phyloP scores from a whole-genome alignment of 1,140 invertebrate species.

The Zaprionus camerounensis region DNA sequence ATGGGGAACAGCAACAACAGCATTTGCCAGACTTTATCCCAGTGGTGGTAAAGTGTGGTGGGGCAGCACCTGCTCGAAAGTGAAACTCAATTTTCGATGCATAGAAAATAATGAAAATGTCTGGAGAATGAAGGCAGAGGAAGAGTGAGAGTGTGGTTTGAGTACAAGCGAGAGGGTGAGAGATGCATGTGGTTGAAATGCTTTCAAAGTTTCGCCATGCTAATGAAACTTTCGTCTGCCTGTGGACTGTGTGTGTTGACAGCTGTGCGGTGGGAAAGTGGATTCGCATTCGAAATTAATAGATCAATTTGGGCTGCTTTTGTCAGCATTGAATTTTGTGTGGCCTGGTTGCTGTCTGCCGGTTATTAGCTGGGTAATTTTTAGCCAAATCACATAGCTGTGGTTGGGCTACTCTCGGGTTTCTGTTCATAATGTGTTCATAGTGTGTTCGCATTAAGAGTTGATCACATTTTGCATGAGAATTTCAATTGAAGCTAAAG shows the following conservation, averaged over 20 bases:
- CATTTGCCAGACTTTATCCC: constrained; percentile 13
- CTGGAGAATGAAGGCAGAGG: background rate
- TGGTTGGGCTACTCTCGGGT: background rate
- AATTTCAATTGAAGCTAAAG: background rate
- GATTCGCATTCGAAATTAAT: constrained; percentile 20
- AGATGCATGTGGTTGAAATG: constrained; percentile 12
- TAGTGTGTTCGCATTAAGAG: background rate
- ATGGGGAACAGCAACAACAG: constrained; percentile 16
- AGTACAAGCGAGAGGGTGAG: background rate
- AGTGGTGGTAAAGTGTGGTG: background rate
- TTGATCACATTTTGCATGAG: background rate
- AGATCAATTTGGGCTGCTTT: constrained; percentile 29
- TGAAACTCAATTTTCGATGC: constrained; percentile 60
- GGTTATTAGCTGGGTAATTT: constrained; percentile 7
- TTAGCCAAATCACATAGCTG: background rate
- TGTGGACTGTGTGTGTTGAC: constrained; percentile 18
- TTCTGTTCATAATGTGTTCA: background rate
- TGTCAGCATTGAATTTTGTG: constrained; percentile 15
- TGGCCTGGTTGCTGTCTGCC: background rate
- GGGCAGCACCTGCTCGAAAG: constrained; percentile 23
- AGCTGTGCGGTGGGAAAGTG: constrained; percentile 11
- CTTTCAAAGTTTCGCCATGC: constrained; percentile 35
- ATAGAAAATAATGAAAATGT: constrained; percentile 57
- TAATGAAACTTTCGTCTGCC: constrained; percentile 31
- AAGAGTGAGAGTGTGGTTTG: background rate